Percentiles rank a stretch among this genome's conserved stretches.
These are phyloP conservation scores for Talpa occidentalis DNA, from an alignment of 2,113 vertebrate genomes.

Conservation along the genomic window DNA sequence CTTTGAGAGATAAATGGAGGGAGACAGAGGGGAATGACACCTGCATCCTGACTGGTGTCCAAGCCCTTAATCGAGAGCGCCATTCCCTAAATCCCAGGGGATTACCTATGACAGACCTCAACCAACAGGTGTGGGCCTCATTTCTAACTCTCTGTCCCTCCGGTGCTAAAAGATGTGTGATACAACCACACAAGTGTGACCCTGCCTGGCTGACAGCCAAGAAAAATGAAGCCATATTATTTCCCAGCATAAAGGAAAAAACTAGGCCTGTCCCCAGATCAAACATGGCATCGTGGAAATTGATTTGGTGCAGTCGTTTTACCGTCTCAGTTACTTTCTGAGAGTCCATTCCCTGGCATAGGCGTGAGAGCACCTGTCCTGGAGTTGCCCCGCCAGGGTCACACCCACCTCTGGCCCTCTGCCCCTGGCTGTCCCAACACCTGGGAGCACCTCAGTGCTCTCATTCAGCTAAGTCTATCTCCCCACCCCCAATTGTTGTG, in stretches of 20 bases:
- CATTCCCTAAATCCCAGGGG: background rate
- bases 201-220: slow-evolving; percentile 86
- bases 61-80: background rate
- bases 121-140: slow-evolving; percentile 30
- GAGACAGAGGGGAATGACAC: background rate
- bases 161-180: slow-evolving; percentile 57
- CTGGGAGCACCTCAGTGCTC: background rate
- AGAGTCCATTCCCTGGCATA: background rate
- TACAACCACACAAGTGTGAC: slow-evolving; percentile 71
- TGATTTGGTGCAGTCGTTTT: slow-evolving; percentile 84
- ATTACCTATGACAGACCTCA: slow-evolving; percentile 79
- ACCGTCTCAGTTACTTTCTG: background rate
- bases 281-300: slow-evolving; percentile 83
- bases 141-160: background rate
- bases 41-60: background rate
- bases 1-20: background rate
- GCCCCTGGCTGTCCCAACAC: background rate
- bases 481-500: background rate
- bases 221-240: slow-evolving; percentile 83
- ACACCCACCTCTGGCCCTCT: too few species aligned
- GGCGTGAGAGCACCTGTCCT: background rate
- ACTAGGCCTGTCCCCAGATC: slow-evolving; percentile 82
- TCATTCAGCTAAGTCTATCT: background rate
- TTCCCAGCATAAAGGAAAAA: slow-evolving; percentile 83
- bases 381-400: background rate